Percentiles rank a stretch among this genome's conserved stretches.
Evolutionary conservation across 1,140 invertebrate species (phyloP).

Genomic region (Ceratina calcarata): DNA sequence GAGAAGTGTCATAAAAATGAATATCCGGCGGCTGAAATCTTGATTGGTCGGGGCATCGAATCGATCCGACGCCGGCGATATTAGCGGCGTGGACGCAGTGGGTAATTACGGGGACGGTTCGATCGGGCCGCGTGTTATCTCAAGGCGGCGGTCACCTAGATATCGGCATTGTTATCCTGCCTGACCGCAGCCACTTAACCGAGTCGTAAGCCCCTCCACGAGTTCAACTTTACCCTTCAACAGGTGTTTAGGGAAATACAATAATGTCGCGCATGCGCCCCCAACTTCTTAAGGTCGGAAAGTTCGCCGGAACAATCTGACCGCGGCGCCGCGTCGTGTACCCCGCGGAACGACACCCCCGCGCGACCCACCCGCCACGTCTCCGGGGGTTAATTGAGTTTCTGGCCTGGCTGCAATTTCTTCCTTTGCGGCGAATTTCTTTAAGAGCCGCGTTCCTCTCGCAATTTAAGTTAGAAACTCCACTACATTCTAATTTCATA

Average conservation of each 20-base stretch:
- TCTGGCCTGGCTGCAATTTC: slow-evolving; percentile 34
- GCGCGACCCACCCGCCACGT: not conserved
- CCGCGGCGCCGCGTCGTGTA: slow-evolving; percentile 52
- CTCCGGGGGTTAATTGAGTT: slow-evolving; percentile 55
- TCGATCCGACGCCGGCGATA: too few relatives aligned
- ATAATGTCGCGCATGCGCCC: slow-evolving; percentile 80
- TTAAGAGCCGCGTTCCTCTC: too few relatives aligned
- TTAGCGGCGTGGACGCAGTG: not conserved
- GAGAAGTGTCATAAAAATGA: too few relatives aligned
- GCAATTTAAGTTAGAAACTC: not conserved
- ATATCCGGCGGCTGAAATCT: too few relatives aligned
- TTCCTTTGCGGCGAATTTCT: not conserved
- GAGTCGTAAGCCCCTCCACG: slow-evolving; percentile 71
- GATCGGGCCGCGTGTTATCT: slow-evolving; percentile 42
- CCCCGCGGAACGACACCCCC: slow-evolving; percentile 7
- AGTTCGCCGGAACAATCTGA: slow-evolving; percentile 67
- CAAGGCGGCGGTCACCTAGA: slow-evolving; percentile 57
- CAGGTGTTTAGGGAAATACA: slow-evolving; percentile 81
- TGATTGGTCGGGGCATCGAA: too few relatives aligned
- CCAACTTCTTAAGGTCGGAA: slow-evolving; percentile 74
- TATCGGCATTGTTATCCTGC: slow-evolving; percentile 74
- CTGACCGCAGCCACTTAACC: slow-evolving; percentile 78
- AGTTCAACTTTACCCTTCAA: slow-evolving; percentile 79
- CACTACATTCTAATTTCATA: not conserved
- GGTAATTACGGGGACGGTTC: not conserved